These are phyloP conservation scores for Galagoides demidoff DNA, from an alignment of 2,797 vertebrate species.

Conservation along the genomic window DNA sequence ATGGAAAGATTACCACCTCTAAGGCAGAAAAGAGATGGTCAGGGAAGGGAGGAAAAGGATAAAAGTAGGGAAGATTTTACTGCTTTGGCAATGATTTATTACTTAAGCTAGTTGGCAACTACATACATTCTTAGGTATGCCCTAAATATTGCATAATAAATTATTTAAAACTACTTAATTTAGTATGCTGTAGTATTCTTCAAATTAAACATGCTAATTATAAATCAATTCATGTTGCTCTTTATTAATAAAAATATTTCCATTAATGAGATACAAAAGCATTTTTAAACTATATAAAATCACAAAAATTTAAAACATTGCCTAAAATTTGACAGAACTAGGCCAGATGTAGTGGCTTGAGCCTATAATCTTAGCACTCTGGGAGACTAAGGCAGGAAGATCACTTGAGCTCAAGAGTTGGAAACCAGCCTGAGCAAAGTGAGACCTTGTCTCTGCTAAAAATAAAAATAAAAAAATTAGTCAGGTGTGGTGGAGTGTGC, in stretches of 20 bases:
- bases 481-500: too few species aligned
- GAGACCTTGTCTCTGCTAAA: too few species aligned
- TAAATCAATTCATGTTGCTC: not conserved
- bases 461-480: too few species aligned
- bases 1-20: not conserved
- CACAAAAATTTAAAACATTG: not conserved
- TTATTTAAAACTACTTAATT: not conserved
- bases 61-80: not conserved
- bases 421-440: too few species aligned
- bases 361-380: too few species aligned
- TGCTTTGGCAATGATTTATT: not conserved
- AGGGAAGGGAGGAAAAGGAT: not conserved
- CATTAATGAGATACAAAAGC: not conserved
- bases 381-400: too few species aligned
- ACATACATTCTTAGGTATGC: not conserved
- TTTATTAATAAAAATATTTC: not conserved
- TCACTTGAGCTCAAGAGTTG: too few species aligned
- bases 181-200: slow-evolving; percentile 1
- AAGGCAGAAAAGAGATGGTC: not conserved
- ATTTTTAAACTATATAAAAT: slow-evolving; percentile 19
- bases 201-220: slow-evolving; percentile 5
- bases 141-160: not conserved
- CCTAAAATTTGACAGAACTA: not conserved
- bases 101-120: not conserved
- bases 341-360: too few species aligned